Evolutionary conservation across 1,140 invertebrate species (phyloP), one percentile per base, ranked within the genome.

Genomic region (Drosophila pruinosa): DNA sequence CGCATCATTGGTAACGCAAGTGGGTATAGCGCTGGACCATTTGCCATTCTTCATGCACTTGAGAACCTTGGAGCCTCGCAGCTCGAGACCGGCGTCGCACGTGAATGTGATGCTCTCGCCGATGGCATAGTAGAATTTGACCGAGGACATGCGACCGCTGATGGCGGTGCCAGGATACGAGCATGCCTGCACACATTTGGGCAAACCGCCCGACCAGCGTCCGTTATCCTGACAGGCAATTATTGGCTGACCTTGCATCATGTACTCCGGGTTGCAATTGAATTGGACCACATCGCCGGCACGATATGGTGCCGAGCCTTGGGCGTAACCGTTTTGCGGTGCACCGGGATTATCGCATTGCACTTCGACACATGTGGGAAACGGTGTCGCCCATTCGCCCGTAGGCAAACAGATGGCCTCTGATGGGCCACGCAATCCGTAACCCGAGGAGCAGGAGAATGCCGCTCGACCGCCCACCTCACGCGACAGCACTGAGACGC

Each of bases 141-240:
- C 96, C 0, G 94, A 94, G 1, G 96, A 97, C 94, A 97, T 96
- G 12, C 95, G 93, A 3, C 95, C 96, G 58, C 95, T 96, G 80
- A 96, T 96, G 10, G 95, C 96, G 7, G 95, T 96, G 8, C 96
- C 96, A 1, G 96, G 96, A 91, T 97, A 97, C 3, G 95, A 95
- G 90, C 96, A 97, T 1, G 96, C 95, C 92, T 95, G 95, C 19
- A 96, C 94, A 93, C 97, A 98, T 91, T 95, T 96, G 17, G 97
- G 97, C 15, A 95, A 92, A 24, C 94, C 94, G 62, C 95, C 94
- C 26, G 96, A 97, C 97, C 97, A 98, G 53, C 95, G 92, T 15
- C 96, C 96, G 92, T 95, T 97, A 90, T 97, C 96, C 92, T 97
- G 95, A 92, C 97, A 98, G 8, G 96, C 95, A 34, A 97, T 94